These are phyloP conservation scores for Boulengeromyrus knoepffleri DNA, from an alignment of 2,113 vertebrate genomes.

Conservation along the genomic window DNA sequence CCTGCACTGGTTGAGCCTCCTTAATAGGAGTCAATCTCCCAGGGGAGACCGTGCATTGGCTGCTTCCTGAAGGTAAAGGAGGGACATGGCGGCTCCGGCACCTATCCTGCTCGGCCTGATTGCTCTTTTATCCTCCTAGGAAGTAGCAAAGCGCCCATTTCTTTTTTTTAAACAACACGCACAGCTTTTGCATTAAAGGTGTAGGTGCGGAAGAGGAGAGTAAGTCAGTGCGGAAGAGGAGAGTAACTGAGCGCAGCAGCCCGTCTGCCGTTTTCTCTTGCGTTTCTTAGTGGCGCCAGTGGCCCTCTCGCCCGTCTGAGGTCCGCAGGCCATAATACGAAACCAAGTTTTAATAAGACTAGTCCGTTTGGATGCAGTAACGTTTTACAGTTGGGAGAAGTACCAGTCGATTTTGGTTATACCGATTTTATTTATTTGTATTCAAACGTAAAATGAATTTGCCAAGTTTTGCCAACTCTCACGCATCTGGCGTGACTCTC, in stretches of 20 bases:
- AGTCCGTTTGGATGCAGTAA: not conserved
- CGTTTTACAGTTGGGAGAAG: not conserved
- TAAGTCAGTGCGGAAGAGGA: not conserved
- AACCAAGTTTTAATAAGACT: not conserved
- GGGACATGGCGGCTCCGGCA: conserved; percentile 46
- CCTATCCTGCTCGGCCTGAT: conserved; percentile 44
- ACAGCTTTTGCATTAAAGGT: conserved; percentile 1
- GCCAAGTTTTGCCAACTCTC: not conserved
- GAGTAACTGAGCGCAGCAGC: not conserved
- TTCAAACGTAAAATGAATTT: not conserved
- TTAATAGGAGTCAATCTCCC: conserved; percentile 55
- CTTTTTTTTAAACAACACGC: not conserved
- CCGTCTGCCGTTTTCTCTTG: not conserved
- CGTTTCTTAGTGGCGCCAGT: not conserved
- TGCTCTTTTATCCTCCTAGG: conserved; percentile 47
- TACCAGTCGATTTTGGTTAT: not conserved
- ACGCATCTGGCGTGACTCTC: too few relatives aligned
- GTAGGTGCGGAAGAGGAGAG: not conserved
- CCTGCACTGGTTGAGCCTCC: conserved; percentile 72
- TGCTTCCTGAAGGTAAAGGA: conserved; percentile 74
- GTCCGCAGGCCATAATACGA: not conserved
- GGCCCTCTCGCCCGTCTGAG: not conserved
- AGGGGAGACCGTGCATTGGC: conserved; percentile 54
- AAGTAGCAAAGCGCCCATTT: conserved; percentile 34
- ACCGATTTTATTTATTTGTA: not conserved